Conservation (phyloP, 2,113 vertebrate genomes). For the Casuarius casuarius region DNA sequence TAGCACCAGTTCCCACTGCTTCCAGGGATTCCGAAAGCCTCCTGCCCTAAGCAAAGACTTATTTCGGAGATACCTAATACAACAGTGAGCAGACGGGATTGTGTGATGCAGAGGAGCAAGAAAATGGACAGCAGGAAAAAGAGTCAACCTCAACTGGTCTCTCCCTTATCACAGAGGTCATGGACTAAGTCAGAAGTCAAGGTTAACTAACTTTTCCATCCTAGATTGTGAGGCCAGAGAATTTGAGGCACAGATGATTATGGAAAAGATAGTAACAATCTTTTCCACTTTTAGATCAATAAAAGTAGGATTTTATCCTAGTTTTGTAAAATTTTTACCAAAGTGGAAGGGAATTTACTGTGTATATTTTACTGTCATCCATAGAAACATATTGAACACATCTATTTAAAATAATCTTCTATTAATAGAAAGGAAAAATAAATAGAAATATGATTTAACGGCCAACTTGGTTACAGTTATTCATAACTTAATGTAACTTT, state of each 20-base stretch:
- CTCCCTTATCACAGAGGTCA: background rate
- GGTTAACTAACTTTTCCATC: background rate
- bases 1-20: background rate
- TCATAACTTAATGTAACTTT: background rate
- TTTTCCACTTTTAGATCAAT: background rate
- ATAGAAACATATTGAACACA: background rate
- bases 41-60: background rate
- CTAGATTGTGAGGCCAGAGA: background rate
- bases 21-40: background rate
- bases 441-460: background rate
- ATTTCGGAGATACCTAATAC: background rate
- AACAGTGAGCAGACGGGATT: background rate
- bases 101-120: background rate
- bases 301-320: background rate
- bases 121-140: background rate
- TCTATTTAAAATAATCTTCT: background rate
- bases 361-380: background rate
- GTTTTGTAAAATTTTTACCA: background rate
- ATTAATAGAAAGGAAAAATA: background rate
- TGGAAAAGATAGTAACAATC: background rate
- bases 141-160: background rate
- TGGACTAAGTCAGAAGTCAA: background rate
- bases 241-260: accelerated
- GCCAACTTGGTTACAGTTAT: background rate
- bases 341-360: background rate